A percentile compares a stretch with the other conserved stretches of the same genome.
Evolutionary conservation across 2,113 vertebrate species (phyloP).

Genomic region (Tyto alba): DNA sequence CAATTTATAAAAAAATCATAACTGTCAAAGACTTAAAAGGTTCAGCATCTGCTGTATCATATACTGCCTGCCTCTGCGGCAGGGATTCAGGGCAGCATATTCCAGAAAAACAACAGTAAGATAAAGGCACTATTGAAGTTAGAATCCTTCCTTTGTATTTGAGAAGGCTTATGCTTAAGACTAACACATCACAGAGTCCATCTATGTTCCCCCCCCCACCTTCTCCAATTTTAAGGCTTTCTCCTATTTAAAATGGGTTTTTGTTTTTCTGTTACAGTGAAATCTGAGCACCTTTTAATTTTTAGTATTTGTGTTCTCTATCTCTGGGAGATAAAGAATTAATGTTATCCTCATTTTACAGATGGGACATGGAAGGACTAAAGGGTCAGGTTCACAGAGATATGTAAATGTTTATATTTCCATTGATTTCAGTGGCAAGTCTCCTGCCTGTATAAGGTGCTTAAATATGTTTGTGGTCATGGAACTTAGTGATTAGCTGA

Average conservation of each 20-base stretch:
- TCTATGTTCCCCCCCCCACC: accelerated
- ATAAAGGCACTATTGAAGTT: background rate
- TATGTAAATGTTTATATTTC: constrained; percentile 37
- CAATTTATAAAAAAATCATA: background rate
- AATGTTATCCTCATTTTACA: constrained; percentile 16
- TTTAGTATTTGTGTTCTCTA: background rate
- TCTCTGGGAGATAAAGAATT: background rate
- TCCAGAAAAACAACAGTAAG: background rate
- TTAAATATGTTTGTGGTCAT: constrained; percentile 36
- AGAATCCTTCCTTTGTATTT: background rate
- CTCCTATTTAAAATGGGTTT: background rate
- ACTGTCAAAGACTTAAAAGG: constrained; percentile 15
- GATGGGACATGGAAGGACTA: background rate
- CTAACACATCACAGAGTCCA: background rate
- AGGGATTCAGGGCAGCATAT: background rate
- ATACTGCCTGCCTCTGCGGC: background rate
- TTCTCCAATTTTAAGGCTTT: background rate
- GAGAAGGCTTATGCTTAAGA: background rate
- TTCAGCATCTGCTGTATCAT: background rate
- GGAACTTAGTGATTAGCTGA: constrained; percentile 27
- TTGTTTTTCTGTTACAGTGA: background rate
- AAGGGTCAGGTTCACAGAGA: background rate
- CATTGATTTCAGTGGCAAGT: background rate
- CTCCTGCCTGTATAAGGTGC: background rate
- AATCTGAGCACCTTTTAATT: background rate